A percentile compares a stretch with the other conserved stretches of the same genome.
phyloP scores from a whole-genome alignment of 2,888 invertebrate species.

The Subacronicta megacephala region DNA sequence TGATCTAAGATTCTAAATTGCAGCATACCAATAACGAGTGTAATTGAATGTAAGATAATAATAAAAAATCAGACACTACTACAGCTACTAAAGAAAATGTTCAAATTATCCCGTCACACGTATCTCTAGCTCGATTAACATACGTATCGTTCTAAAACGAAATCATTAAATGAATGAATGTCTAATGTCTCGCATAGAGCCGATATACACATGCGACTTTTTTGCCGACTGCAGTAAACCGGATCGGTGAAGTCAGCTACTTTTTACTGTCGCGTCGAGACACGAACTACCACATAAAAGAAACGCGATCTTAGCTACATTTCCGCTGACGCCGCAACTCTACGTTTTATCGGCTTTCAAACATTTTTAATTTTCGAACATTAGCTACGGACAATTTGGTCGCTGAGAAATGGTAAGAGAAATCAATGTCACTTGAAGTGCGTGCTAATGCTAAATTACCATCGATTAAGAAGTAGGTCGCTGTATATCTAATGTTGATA shows the following conservation, averaged over 20 bases:
- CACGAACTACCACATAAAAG: conserved; percentile 64
- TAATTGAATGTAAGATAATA: too few relatives aligned
- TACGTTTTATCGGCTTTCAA: conserved; percentile 55
- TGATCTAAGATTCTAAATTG: too few relatives aligned
- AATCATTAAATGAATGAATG: conserved; percentile 50
- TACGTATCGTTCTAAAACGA: conserved; percentile 39
- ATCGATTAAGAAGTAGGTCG: neutral
- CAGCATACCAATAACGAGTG: too few relatives aligned
- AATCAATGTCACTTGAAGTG: conserved; percentile 16
- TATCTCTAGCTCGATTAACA: conserved; percentile 31
- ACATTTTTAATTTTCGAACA: conserved; percentile 37
- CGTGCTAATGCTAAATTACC: conserved; percentile 6
- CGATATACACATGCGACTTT: conserved; percentile 46
- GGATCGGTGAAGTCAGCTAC: conserved; percentile 61
- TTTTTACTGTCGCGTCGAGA: conserved; percentile 61
- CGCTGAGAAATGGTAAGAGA: conserved; percentile 12
- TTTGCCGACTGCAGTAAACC: conserved; percentile 58
- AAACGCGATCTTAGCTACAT: conserved; percentile 59
- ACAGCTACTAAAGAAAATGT: conserved; percentile 8
- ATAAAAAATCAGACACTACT: too few relatives aligned
- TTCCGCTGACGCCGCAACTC: conserved; percentile 54
- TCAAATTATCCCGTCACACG: conserved; percentile 4
- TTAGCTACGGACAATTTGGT: conserved; percentile 29
- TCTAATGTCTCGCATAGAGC: conserved; percentile 22
- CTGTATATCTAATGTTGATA: neutral